phyloP scores from a whole-genome alignment of 2,113 vertebrate genomes.

The Oceanodroma tethys region DNA sequence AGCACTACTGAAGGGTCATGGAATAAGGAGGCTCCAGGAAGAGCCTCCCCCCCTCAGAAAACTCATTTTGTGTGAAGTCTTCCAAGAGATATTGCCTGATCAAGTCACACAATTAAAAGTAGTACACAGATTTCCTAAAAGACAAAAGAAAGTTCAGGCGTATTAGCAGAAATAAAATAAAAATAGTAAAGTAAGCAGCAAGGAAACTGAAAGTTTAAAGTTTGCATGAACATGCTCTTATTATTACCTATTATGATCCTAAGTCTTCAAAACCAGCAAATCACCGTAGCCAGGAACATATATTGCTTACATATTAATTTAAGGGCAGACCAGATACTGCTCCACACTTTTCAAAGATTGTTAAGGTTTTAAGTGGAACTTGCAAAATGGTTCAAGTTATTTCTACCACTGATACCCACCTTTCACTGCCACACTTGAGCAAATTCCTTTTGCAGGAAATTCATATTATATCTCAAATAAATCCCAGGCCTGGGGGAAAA shows the following conservation, averaged over 20 bases:
- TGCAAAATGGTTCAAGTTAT: neutral
- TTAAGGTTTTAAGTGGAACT: neutral
- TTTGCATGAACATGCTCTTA: neutral
- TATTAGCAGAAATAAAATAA: neutral
- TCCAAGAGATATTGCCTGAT: neutral
- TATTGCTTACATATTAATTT: neutral
- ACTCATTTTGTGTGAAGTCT: neutral
- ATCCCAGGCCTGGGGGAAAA: neutral
- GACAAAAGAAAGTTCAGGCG: neutral
- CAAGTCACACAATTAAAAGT: neutral
- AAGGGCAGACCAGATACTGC: neutral
- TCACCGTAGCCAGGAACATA: neutral
- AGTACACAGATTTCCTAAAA: neutral
- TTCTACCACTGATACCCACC: neutral
- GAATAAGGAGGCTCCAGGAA: neutral
- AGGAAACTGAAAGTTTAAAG: neutral
- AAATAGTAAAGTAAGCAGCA: neutral
- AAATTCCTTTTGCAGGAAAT: neutral
- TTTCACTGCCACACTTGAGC: neutral
- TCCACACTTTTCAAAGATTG: neutral
- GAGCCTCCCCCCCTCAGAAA: rapidly evolving
- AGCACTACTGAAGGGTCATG: neutral
- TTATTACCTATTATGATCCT: neutral
- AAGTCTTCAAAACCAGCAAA: neutral
- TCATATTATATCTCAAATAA: neutral